Percentiles rank a stretch among this genome's conserved stretches.
Conservation (phyloP, 2,797 vertebrate species). For the Neoniphon sammara region DNA sequence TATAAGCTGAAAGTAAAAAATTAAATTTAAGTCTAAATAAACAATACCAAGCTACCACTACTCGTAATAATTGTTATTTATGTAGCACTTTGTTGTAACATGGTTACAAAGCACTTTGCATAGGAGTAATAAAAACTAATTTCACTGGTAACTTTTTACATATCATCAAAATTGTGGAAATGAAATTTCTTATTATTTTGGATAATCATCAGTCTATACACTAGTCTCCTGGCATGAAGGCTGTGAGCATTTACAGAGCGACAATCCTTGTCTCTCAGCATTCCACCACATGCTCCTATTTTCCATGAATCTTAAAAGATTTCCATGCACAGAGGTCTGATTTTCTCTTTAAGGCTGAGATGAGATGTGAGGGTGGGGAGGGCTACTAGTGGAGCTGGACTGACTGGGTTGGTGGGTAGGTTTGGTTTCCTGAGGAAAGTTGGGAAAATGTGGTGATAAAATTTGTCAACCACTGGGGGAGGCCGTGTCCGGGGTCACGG, state of each 20-base stretch:
- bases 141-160: too few species aligned
- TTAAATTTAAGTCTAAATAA: too few species aligned
- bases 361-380: slow-evolving; percentile 73
- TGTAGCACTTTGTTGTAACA: too few species aligned
- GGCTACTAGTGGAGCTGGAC: slow-evolving; percentile 61
- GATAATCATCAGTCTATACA: slow-evolving; percentile 24
- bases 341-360: slow-evolving; percentile 78
- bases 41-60: too few species aligned
- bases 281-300: slow-evolving; percentile 59
- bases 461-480: slow-evolving; percentile 86
- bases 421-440: slow-evolving; percentile 74
- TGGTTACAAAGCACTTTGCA: too few species aligned
- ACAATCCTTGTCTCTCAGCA: slow-evolving; percentile 47
- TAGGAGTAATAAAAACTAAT: too few species aligned
- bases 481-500: slow-evolving; percentile 86
- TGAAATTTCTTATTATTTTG: slow-evolving; percentile 30
- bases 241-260: slow-evolving; percentile 28
- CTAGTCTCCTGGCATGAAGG: slow-evolving; percentile 19
- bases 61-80: too few species aligned
- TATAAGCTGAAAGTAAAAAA: not conserved
- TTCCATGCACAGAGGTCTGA: slow-evolving; percentile 73
- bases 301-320: slow-evolving; percentile 74
- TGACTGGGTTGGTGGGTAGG: slow-evolving; percentile 50
- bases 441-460: slow-evolving; percentile 88
- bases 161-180: not conserved